A percentile compares a stretch with the other conserved stretches of the same genome.
Conservation (phyloP, 2,797 vertebrate genomes). For the Florisuga fusca region DNA sequence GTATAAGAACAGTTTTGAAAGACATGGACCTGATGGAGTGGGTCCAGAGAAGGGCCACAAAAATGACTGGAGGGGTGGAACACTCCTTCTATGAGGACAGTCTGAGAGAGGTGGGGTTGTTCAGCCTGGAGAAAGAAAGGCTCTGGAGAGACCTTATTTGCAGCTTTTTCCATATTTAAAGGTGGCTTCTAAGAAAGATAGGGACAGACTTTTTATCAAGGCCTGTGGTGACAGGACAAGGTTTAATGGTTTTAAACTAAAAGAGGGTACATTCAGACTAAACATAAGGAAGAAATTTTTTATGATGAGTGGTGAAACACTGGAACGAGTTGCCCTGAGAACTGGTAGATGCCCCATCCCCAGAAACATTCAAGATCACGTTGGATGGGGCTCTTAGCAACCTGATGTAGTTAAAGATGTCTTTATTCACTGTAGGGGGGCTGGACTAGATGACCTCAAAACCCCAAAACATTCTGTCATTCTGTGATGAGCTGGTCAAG, state of each 20-base stretch:
- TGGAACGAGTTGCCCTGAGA: too few species aligned
- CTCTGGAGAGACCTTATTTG: accelerated
- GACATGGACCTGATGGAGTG: background rate
- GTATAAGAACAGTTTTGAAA: background rate
- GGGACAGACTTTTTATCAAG: background rate
- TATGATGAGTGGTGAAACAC: background rate
- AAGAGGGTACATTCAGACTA: background rate
- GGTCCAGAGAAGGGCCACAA: background rate
- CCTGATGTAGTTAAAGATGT: background rate
- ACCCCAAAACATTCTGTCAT: background rate
- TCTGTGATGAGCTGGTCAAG: accelerated
- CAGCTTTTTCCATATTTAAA: accelerated
- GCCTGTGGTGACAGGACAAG: accelerated
- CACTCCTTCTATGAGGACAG: background rate
- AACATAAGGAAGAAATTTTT: background rate
- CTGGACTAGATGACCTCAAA: background rate
- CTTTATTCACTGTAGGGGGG: accelerated
- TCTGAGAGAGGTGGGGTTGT: background rate
- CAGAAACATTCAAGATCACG: too few species aligned
- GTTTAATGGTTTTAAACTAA: background rate
- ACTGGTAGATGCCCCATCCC: background rate
- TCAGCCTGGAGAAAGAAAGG: background rate
- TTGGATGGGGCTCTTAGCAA: accelerated
- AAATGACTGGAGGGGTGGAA: background rate
- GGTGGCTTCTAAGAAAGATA: background rate